These are phyloP conservation scores for Oreamnos americanus DNA, from an alignment of 2,113 vertebrate species.

Conservation along the genomic window DNA sequence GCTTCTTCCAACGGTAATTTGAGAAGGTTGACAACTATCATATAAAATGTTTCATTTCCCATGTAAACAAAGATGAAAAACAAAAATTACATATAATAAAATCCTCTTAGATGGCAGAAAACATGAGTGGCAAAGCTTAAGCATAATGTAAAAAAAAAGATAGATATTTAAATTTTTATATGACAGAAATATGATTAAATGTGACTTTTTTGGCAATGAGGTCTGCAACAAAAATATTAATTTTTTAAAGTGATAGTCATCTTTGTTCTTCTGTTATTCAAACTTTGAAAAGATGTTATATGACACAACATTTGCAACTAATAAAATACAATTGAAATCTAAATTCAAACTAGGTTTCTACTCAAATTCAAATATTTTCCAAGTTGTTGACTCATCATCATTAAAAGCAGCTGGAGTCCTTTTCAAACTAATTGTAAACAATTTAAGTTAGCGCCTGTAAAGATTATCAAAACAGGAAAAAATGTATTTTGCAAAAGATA, in stretches of 20 bases:
- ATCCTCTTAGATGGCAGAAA: not conserved
- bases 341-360: constrained; percentile 64
- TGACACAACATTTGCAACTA: constrained; percentile 53
- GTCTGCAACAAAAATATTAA: not conserved
- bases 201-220: not conserved
- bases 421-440: constrained; percentile 77
- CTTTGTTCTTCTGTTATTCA: constrained; percentile 63
- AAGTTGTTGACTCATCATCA: constrained; percentile 71
- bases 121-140: not conserved
- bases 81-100: not conserved
- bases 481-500: constrained; percentile 40
- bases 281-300: constrained; percentile 64
- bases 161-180: not conserved
- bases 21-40: not conserved
- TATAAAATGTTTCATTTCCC: not conserved
- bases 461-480: not conserved
- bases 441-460: constrained; percentile 61
- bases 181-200: not conserved
- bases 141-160: not conserved
- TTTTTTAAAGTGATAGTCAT: not conserved
- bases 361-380: constrained; percentile 77
- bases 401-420: constrained; percentile 74
- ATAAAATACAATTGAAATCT: constrained; percentile 74
- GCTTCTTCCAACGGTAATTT: not conserved
- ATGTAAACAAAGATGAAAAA: not conserved